Conservation (phyloP, 2,888 invertebrate species). For the Apotomis betuletana region DNA sequence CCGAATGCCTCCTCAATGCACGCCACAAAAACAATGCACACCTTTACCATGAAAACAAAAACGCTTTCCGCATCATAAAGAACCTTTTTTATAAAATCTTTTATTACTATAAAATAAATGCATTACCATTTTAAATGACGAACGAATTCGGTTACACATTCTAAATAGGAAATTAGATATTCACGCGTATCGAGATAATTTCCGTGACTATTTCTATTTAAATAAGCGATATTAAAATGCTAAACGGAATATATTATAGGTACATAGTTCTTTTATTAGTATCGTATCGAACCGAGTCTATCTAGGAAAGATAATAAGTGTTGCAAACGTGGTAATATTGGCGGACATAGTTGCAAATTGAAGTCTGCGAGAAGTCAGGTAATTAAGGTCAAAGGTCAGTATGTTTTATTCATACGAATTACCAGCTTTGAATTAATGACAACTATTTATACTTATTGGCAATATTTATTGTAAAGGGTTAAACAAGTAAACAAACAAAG, state of each 20-base stretch:
- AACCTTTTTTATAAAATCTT: conserved; percentile 30
- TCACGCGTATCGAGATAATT: conserved; percentile 30
- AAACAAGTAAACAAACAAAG: conserved; percentile 19
- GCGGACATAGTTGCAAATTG: conserved; percentile 22
- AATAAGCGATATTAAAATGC: conserved; percentile 24
- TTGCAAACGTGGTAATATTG: conserved; percentile 12
- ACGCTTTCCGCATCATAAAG: conserved; percentile 40
- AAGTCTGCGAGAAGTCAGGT: not conserved
- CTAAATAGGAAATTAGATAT: conserved; percentile 33
- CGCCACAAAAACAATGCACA: conserved; percentile 40
- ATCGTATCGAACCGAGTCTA: not conserved
- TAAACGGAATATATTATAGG: conserved; percentile 4
- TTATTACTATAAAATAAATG: conserved; percentile 28
- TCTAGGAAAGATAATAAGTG: conserved; percentile 13
- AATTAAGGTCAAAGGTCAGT: conserved; percentile 28
- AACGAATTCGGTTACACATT: conserved; percentile 33
- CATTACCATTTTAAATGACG: conserved; percentile 38
- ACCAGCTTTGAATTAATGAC: conserved; percentile 14
- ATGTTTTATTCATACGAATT: conserved; percentile 26
- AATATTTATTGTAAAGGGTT: not conserved
- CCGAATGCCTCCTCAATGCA: conserved; percentile 21
- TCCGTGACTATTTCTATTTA: conserved; percentile 35
- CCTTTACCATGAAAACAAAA: conserved; percentile 40
- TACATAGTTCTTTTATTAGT: conserved; percentile 2
- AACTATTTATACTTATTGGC: conserved; percentile 2